Evolutionary conservation across 2,888 invertebrate species (phyloP), one percentile per base, ranked within the genome.

Genomic region (Acanthosoma haemorrhoidale): DNA sequence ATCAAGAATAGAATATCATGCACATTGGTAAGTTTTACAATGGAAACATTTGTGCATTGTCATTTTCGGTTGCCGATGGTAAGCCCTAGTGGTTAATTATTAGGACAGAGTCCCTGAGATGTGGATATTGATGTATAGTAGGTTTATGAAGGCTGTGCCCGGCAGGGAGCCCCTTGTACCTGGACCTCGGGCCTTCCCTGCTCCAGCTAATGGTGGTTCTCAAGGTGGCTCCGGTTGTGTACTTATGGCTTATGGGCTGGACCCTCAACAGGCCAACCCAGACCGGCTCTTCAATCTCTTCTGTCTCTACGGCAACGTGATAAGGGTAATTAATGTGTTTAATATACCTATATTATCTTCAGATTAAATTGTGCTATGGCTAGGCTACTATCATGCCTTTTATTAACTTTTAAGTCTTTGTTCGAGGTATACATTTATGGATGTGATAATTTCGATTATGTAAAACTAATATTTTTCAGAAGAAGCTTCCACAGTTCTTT

Each of bases 251-350:
- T 98, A 99, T 82, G 97, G 97, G 2, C 85, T 99, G 74, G 94
- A 96, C 80, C 90, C 91, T 69, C 89, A 92, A 77, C 92, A 93
- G 77, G 92, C 96, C 80, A 99, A 97, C 82, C 92, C 95, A 74
- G 96, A 97, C 79, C 88, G 91, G 78, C 86, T 99, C 73, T 99
- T 99, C 87, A 99, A 99, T 83, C 84, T 99, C 77, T 94, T 99
- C 84, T 99, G 99, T 82, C 87, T 98, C 74, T 99, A 98, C 81
- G 99, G 99, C 77, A 99, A 99, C 81, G 96, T 98, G 75, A 91
- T 94, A 77, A 89, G 95, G 87, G 96, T 97, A 82, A 86, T 74
- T 63, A 16, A 13, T n/a, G n/a, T n/a, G n/a, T n/a, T n/a, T n/a
- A n/a, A n/a, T n/a, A n/a, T n/a, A n/a, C n/a, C n/a, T n/a, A n/a